Evolutionary conservation across 2,888 invertebrate species (phyloP).

Genomic region (Lasiommata megera): DNA sequence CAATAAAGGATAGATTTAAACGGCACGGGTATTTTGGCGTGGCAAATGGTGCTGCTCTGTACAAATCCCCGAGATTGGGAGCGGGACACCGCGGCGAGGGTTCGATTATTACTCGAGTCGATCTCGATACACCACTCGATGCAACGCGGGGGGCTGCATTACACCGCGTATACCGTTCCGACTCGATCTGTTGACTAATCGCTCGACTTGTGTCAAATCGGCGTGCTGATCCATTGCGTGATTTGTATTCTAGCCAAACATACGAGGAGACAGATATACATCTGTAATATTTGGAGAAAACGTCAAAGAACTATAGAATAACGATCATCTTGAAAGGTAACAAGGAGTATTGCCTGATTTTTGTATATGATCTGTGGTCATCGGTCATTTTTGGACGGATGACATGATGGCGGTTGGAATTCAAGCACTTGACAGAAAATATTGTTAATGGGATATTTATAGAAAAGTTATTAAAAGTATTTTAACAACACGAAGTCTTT

Average conservation of each 20-base stretch:
- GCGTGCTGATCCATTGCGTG: not conserved
- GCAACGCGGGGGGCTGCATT: constrained; percentile 66
- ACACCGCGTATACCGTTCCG: constrained; percentile 44
- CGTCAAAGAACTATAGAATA: too few species aligned
- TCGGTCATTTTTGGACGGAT: too few species aligned
- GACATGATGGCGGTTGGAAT: too few species aligned
- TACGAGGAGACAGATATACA: too few species aligned
- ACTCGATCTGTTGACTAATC: constrained; percentile 56
- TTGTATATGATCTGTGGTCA: too few species aligned
- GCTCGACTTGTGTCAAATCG: constrained; percentile 36
- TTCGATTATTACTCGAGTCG: constrained; percentile 72
- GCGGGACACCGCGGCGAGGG: constrained; percentile 65
- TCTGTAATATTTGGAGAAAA: too few species aligned
- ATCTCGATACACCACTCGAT: constrained; percentile 71
- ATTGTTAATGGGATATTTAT: too few species aligned
- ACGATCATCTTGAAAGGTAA: too few species aligned
- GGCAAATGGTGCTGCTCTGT: constrained; percentile 42
- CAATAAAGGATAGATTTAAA: constrained; percentile 44
- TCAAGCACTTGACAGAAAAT: too few species aligned
- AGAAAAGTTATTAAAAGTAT: too few species aligned
- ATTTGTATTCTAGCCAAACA: not conserved
- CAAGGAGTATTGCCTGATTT: too few species aligned
- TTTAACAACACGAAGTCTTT: too few species aligned
- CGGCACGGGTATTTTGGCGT: constrained; percentile 27
- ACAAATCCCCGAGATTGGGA: constrained; percentile 72